Evolutionary conservation across 2,888 invertebrate species (phyloP), one percentile per base, ranked within the genome.

Genomic region (Dilophus febrilis): DNA sequence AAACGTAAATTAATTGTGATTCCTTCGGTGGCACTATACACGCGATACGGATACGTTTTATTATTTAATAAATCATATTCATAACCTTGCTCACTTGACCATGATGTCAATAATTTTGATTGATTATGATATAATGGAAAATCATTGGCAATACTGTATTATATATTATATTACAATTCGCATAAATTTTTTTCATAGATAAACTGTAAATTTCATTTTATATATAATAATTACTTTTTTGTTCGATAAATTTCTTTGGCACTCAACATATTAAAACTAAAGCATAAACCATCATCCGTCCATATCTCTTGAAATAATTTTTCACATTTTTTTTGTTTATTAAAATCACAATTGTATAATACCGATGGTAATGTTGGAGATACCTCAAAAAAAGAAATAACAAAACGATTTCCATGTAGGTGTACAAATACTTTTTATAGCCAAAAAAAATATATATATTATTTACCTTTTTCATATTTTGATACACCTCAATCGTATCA

Each of bases 221-320:
- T n/a, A n/a, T n/a, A n/a, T n/a, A n/a, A n/a, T 14, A 34, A 11
- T 18, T 17, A 27, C 12, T 13, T 22, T 6, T 22, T 22, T 22
- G 8, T 6, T 6, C 8, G 4, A 22, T 22, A 22, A 6, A 22
- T 6, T 22, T 35, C 35, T 4, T 13, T 26, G 3, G 13, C 11
- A 13, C 26, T 26, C 2, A 35, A 12, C n/a, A 35, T n/a, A 48
- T 80, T 80, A 49, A 77, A 79, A 3, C 76, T 74, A 45, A 72
- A 77, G 50, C 80, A 80, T 6, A 74, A 61, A 1, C 80, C 80
- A 53, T 78, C 78, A 47, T 77, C 78, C 0, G 78, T 79, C 36
- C 78, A 48, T 37, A 74, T 68, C 2, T 74, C 72, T 1, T 64
- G 67, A 51, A 79, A 78, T 3, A 78, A 56, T 11, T 70, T 61